Conservation (phyloP, 2,113 vertebrate genomes). For the Cynoglossus semilaevis region DNA sequence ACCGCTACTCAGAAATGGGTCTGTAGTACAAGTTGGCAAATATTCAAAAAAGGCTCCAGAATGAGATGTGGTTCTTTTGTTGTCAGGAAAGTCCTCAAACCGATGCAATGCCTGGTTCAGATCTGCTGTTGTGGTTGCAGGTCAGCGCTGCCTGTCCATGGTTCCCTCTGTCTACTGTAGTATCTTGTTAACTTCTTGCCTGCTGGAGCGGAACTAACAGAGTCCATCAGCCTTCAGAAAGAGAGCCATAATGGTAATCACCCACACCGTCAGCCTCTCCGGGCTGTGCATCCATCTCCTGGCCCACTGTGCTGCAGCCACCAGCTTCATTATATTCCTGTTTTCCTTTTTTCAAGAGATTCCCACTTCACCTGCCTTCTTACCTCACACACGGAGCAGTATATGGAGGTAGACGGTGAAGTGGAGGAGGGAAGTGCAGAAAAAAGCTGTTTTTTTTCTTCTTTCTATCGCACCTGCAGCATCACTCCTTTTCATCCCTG, state of each 20-base stretch:
- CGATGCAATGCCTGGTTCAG: neutral
- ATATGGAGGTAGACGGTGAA: neutral
- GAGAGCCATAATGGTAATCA: slow-evolving; percentile 6
- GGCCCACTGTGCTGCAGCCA: neutral
- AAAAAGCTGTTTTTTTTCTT: neutral
- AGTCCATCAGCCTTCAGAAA: slow-evolving; percentile 10
- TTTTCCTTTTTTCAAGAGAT: neutral
- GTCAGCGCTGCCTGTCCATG: neutral
- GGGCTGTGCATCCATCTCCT: slow-evolving; percentile 4
- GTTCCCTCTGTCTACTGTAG: too few relatives aligned
- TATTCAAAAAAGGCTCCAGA: too few relatives aligned
- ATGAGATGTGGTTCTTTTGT: too few relatives aligned
- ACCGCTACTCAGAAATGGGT: too few relatives aligned
- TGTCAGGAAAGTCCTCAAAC: too few relatives aligned
- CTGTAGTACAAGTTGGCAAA: too few relatives aligned
- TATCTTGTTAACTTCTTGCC: too few relatives aligned
- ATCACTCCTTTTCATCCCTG: slow-evolving; percentile 11
- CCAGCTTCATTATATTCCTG: too few relatives aligned
- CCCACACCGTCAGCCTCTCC: slow-evolving; percentile 13
- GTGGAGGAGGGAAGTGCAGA: neutral
- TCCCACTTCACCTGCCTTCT: slow-evolving; percentile 24
- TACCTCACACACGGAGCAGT: slow-evolving; percentile 11
- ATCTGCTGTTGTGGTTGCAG: neutral
- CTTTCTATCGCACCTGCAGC: neutral
- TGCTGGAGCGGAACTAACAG: slow-evolving; percentile 3